These are phyloP conservation scores for Serilophus lunatus DNA, from an alignment of 2,113 vertebrate genomes.

Conservation along the genomic window DNA sequence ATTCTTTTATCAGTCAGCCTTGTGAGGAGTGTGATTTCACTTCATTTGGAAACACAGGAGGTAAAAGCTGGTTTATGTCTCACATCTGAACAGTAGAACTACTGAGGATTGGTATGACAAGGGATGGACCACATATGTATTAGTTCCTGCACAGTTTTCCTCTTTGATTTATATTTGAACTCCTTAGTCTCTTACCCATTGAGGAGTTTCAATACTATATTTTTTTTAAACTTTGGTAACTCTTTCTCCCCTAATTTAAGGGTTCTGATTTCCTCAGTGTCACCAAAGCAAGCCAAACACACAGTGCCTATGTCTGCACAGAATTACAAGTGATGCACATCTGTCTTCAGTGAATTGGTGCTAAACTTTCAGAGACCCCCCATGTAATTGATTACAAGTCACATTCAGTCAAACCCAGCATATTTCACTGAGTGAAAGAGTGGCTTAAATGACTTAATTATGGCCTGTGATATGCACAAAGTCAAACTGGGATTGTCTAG, in stretches of 20 bases:
- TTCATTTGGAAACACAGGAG: background rate
- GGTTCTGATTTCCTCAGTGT: background rate
- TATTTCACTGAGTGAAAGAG: background rate
- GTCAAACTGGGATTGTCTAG: background rate
- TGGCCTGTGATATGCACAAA: background rate
- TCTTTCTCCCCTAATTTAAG: background rate
- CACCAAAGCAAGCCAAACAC: slow-evolving; percentile 17
- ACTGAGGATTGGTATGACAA: background rate
- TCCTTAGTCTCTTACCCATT: background rate
- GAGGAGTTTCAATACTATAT: background rate
- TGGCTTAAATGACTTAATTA: background rate
- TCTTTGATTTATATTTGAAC: background rate
- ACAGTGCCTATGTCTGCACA: background rate
- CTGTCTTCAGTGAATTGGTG: background rate
- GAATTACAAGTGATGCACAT: background rate
- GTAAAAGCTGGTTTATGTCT: background rate
- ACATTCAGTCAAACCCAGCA: background rate
- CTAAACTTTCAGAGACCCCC: background rate
- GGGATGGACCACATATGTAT: background rate
- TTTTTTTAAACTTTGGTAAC: background rate
- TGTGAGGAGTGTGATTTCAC: background rate
- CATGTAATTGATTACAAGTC: background rate
- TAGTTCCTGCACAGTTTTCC: background rate
- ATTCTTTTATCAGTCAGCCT: background rate
- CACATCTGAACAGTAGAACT: background rate